Evolutionary conservation across 1,140 invertebrate species (phyloP), one percentile per base, ranked within the genome.

Genomic region (Drosophila tristis): DNA sequence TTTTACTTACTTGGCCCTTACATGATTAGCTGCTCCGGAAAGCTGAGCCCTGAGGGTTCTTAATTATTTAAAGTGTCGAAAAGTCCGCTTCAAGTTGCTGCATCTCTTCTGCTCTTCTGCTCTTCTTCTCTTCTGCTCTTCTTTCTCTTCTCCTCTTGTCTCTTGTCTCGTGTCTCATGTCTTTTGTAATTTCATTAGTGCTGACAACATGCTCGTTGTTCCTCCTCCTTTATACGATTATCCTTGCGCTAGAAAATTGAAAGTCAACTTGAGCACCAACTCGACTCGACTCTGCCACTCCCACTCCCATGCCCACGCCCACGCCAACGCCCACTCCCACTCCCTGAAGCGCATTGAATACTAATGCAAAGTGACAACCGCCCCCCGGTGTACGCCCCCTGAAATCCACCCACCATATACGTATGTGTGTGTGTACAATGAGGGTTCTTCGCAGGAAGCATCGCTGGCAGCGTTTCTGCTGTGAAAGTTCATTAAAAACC

Each of bases 131-230:
- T 61, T 86, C 0, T 16, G n/a, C 16, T 16, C 16, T 16, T 16
- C 16, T n/a, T n/a, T n/a, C 16, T 16, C 39, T 35, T 45, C 0
- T 16, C n/a, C 16, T 16, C 16, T 16, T 16, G 58, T 51, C 54
- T 58, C 23, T 61, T 86, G 80, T 81, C 20, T 20, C 20, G 20
- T 20, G 20, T 51, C 16, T 16, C 39, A 35, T 45, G 54, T 51
- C 54, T 58, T 26, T 61, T 86, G 80, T 87, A 87, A 86, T 87
- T 86, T 81, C 82, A 86, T 86, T 86, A 86, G 71, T 73, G 64
- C 63, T 67, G 62, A 87, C 49, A 58, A 78, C 60, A 67, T 58
- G 59, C 47, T 59, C 31, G 53, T 54, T 71, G 43, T 25, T 44
- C 7, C 11, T 45, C 23, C 16, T 57, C 25, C 20, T 47, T 43